Percentiles rank a stretch among this genome's conserved stretches.
phyloP scores from a whole-genome alignment of 2,113 vertebrate species.

The Scophthalmus maximus region DNA sequence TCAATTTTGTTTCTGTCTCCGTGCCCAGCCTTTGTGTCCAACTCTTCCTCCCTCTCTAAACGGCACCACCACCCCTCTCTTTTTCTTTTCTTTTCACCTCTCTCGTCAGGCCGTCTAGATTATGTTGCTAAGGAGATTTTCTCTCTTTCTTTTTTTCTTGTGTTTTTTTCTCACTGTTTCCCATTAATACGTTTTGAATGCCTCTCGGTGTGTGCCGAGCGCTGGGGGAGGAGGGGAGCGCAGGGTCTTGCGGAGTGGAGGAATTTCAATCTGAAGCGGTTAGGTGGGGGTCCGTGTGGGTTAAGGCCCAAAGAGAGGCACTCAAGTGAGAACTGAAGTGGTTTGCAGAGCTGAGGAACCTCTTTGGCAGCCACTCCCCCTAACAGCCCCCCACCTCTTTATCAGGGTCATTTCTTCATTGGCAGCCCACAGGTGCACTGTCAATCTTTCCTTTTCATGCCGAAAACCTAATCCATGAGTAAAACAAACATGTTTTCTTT shows the following conservation, averaged over 20 bases:
- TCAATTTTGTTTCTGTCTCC: conserved; percentile 94
- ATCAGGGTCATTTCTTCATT: conserved; percentile 65
- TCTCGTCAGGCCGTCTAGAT: conserved; percentile 94
- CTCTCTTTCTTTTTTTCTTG: conserved; percentile 89
- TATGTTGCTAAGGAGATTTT: conserved; percentile 99
- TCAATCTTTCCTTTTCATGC: conserved; percentile 65
- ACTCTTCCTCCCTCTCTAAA: conserved; percentile 84
- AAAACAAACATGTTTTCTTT: conserved; percentile 69
- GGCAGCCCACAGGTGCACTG: conserved; percentile 77
- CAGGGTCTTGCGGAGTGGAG: conserved; percentile 90
- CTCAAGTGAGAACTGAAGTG: conserved; percentile 99
- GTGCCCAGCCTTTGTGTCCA: conserved; percentile 91
- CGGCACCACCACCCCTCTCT: conserved; percentile 77
- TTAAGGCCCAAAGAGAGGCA: conserved; percentile 94
- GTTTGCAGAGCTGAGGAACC: conserved; percentile 85
- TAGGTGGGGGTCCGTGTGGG: conserved; percentile 87
- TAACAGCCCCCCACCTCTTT: conserved; percentile 36
- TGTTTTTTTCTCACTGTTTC: conserved; percentile 97
- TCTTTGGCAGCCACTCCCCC: conserved; percentile 41
- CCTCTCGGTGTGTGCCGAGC: conserved; percentile 91
- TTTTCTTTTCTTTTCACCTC: conserved; percentile 91
- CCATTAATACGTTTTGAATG: conserved; percentile 99
- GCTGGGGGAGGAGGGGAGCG: conserved; percentile 49
- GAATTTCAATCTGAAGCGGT: conserved; percentile 97
- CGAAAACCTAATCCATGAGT: conserved; percentile 53